Evolutionary conservation across 2,113 vertebrate genomes (phyloP), one percentile per base, ranked within the genome.

Genomic region (Amblyopsis rosae): DNA sequence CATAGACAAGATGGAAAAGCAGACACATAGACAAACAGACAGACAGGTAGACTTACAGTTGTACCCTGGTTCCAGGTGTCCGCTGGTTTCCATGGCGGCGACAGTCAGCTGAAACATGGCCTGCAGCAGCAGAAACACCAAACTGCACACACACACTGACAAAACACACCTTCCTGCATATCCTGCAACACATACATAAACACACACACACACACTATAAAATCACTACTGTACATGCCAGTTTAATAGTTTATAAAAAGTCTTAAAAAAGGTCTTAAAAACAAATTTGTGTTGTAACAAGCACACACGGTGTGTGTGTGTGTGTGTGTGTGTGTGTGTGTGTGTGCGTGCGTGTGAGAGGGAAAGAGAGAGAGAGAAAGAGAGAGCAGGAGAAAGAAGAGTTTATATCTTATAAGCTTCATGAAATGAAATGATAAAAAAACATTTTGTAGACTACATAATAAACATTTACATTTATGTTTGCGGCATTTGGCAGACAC

Each of bases 41-140:
- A 70, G 51, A 49, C 26, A 59, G 13, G 15, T n/a, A 15, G 12
- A 26, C 96, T 95, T 77, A 98, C 96, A 98, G 90, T 95, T 96
- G 88, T 91, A 94, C 69, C 90, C 87, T 15, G 95, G 93, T 51
- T 93, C 82, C 11, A 96, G 93, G 59, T 76, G 92, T 73, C 90
- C 93, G 86, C 89, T 91, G 78, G 93, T 94, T 85, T 95, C 91
- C 13, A 96, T 91, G 72, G 93, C 94, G 79, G 91, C 93, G 86
- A 96, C 79, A 13, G 92, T 95, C 81, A 96, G 93, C 84, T 96
- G 96, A 85, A 95, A 96, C 87, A 96, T 91, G 69, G 94, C 92
- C 84, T 98, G 96, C 62, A 98, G 92, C 71, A 95, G 79, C 86
- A 98, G 91, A 88, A 98, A 98, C 64, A 95, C 93, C 33, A 96